A percentile compares a stretch with the other conserved stretches of the same genome.
phyloP scores from a whole-genome alignment of 2,797 vertebrate species.

The Characodon lateralis region DNA sequence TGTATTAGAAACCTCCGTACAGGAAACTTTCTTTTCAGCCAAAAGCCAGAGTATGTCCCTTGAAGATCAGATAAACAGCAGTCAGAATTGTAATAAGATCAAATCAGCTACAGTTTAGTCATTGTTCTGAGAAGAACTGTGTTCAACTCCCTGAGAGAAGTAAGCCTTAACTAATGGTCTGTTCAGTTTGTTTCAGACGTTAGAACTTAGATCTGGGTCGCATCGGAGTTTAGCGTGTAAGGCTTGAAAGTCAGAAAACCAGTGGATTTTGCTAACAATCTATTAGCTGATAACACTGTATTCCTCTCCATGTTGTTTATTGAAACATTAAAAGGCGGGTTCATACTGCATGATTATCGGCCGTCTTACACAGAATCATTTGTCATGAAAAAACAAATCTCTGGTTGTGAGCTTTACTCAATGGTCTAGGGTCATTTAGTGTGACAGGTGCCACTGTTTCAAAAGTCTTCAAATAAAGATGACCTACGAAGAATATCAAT shows the following conservation, averaged over 20 bases:
- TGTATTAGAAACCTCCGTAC: conserved; percentile 28
- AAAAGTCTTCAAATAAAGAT: neutral
- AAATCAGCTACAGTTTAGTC: neutral
- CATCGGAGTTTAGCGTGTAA: neutral
- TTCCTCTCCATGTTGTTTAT: neutral
- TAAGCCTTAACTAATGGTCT: neutral
- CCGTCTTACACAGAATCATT: neutral
- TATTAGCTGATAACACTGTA: neutral
- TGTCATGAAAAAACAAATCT: neutral
- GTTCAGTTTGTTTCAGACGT: neutral
- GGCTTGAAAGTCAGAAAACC: neutral
- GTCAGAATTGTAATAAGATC: neutral
- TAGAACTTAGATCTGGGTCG: neutral
- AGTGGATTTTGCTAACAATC: neutral
- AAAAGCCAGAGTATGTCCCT: neutral
- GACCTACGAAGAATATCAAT: neutral
- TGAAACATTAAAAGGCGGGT: neutral
- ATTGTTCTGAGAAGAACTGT: neutral
- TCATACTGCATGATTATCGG: neutral
- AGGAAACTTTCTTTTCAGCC: conserved; percentile 23
- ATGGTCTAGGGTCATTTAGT: neutral
- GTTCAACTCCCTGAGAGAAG: neutral
- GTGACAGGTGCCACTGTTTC: neutral
- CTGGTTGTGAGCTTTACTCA: neutral
- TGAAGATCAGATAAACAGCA: neutral